Conservation (phyloP, 2,888 invertebrate species). For the Nowickia ferox region DNA sequence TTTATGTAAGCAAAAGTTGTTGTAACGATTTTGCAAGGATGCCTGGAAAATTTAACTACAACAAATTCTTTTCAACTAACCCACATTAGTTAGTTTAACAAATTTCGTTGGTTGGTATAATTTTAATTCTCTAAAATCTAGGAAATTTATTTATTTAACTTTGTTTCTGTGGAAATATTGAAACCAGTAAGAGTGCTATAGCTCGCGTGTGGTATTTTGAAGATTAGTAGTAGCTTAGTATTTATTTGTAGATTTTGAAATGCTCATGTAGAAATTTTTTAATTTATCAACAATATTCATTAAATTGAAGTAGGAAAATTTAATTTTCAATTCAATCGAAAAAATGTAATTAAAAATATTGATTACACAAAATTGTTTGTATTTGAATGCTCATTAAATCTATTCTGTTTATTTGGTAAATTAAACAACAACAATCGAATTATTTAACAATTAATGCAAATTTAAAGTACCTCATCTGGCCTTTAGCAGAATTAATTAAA, state of each 20-base stretch:
- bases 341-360: conserved; percentile 64
- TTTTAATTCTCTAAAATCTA: background rate
- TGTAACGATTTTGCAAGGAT: no score
- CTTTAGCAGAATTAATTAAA: background rate
- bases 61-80: no score
- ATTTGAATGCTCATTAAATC: background rate
- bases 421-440: conserved; percentile 28
- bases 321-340: conserved; percentile 55
- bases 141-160: no score
- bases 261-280: conserved; percentile 11
- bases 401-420: conserved; percentile 1
- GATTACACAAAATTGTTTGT: background rate
- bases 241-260: background rate
- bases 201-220: background rate
- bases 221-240: background rate
- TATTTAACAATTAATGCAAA: conserved; percentile 14
- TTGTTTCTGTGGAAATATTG: no score
- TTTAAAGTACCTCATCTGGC: background rate
- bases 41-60: no score
- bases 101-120: no score
- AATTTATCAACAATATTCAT: conserved; percentile 46
- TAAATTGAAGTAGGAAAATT: conserved; percentile 56
- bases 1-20: no score
- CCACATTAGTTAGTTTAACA: no score
- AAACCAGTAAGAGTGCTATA: no score